A percentile compares a stretch with the other conserved stretches of the same genome.
Evolutionary conservation across 1,140 invertebrate genomes (phyloP).

Genomic region (Zaprionus vittiger): DNA sequence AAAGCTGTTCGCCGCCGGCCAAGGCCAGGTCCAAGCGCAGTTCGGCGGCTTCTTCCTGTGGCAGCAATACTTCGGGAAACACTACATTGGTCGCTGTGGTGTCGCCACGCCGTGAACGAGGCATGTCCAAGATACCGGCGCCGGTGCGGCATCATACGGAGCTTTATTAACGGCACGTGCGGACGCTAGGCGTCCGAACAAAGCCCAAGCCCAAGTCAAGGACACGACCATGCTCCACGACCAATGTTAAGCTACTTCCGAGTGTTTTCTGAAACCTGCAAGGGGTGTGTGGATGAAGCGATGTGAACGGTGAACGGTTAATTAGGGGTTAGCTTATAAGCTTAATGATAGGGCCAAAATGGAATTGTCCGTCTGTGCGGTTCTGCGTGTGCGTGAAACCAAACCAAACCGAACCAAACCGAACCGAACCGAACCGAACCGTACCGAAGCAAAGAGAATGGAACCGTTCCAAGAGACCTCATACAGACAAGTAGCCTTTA

Average conservation of each 20-base stretch:
- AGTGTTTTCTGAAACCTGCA: conserved; percentile 62
- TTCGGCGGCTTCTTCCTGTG: conserved; percentile 78
- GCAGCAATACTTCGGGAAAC: conserved; percentile 62
- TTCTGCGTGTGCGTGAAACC: conserved; percentile 13
- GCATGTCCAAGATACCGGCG: conserved; percentile 82
- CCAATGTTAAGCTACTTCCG: conserved; percentile 38
- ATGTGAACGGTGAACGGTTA: background rate
- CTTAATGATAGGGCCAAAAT: conserved; percentile 66
- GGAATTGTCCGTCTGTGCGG: conserved; percentile 62
- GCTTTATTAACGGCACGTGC: conserved; percentile 80
- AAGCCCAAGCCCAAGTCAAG: conserved; percentile 45
- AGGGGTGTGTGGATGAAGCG: background rate
- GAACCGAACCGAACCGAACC: conserved; percentile 33
- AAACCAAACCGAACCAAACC: conserved; percentile 24
- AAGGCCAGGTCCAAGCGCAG: conserved; percentile 78
- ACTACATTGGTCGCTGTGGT: conserved; percentile 47
- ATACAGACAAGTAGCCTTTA: conserved; percentile 23
- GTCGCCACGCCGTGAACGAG: conserved; percentile 73
- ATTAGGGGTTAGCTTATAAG: conserved; percentile 42
- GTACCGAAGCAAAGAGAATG: conserved; percentile 29
- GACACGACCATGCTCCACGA: conserved; percentile 1
- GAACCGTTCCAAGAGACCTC: conserved; percentile 52
- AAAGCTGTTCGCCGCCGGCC: conserved; percentile 77
- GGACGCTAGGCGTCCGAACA: conserved; percentile 65
- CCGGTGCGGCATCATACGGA: conserved; percentile 83